Conservation (phyloP, 2,113 vertebrate genomes). For the Apus apus region DNA sequence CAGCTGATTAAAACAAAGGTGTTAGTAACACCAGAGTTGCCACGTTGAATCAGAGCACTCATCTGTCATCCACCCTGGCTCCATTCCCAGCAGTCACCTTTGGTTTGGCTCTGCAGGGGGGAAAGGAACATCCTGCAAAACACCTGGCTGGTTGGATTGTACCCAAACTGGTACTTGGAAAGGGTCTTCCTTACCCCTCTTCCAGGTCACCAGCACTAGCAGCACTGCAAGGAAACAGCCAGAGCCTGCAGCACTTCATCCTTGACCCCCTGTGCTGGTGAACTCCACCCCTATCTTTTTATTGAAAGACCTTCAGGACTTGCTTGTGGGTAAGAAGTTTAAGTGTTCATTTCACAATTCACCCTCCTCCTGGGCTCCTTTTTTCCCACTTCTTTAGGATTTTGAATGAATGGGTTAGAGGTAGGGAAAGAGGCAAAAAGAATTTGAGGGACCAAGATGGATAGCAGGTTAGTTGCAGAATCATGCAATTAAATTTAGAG, state of each 20-base stretch:
- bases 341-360: not conserved
- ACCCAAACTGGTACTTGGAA: not conserved
- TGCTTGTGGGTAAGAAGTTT: not conserved
- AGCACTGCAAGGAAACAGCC: not conserved
- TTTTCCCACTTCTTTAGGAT: slow-evolving; percentile 5
- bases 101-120: fast-evolving
- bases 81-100: not conserved
- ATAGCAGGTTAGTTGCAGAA: slow-evolving; percentile 12
- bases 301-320: not conserved
- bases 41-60: not conserved
- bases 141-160: fast-evolving
- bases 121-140: not conserved
- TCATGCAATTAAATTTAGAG: slow-evolving; percentile 48
- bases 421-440: not conserved
- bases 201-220: not conserved
- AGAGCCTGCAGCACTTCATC: not conserved
- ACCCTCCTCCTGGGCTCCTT: not conserved
- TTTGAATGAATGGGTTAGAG: not conserved
- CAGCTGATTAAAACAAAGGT: not conserved
- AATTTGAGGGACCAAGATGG: not conserved
- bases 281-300: not conserved
- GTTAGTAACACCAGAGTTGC: not conserved
- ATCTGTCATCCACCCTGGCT: not conserved
- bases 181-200: not conserved
- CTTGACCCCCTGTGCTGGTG: not conserved